A percentile compares a stretch with the other conserved stretches of the same genome.
Evolutionary conservation across 2,113 vertebrate genomes (phyloP).

Genomic region (Meles meles): DNA sequence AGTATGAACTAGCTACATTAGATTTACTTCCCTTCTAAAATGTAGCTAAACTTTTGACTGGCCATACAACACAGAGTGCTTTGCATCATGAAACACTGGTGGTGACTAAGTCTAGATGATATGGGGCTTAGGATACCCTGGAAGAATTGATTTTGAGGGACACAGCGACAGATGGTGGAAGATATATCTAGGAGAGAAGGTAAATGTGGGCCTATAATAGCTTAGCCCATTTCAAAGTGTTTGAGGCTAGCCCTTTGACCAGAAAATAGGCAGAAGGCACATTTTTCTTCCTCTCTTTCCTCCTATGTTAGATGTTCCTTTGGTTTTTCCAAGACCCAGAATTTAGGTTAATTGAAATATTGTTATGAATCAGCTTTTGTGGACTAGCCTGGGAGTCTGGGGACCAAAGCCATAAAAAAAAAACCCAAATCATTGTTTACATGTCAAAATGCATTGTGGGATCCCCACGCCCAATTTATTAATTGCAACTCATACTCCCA

Average conservation of each 20-base stretch:
- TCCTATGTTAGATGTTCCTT: background rate
- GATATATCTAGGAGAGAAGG: background rate
- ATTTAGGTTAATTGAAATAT: slow-evolving; percentile 10
- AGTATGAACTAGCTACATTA: background rate
- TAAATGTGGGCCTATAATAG: background rate
- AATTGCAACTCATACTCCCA: background rate
- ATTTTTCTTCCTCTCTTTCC: background rate
- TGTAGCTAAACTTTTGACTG: background rate
- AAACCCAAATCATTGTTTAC: background rate
- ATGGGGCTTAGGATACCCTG: background rate
- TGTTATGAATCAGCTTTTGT: background rate
- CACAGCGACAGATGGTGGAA: background rate
- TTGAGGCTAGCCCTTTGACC: background rate
- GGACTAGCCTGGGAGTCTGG: background rate
- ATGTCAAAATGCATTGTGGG: background rate
- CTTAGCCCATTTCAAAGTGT: background rate
- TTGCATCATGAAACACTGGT: background rate
- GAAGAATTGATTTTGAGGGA: background rate
- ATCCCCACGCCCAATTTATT: background rate
- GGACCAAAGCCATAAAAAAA: background rate
- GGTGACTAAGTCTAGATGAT: background rate
- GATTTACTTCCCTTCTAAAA: slow-evolving; percentile 34
- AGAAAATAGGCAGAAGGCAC: background rate
- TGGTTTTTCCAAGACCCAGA: background rate
- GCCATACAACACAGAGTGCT: background rate